A percentile compares a stretch with the other conserved stretches of the same genome.
phyloP scores from a whole-genome alignment of 2,797 vertebrate genomes.

The Acropternis orthonyx region DNA sequence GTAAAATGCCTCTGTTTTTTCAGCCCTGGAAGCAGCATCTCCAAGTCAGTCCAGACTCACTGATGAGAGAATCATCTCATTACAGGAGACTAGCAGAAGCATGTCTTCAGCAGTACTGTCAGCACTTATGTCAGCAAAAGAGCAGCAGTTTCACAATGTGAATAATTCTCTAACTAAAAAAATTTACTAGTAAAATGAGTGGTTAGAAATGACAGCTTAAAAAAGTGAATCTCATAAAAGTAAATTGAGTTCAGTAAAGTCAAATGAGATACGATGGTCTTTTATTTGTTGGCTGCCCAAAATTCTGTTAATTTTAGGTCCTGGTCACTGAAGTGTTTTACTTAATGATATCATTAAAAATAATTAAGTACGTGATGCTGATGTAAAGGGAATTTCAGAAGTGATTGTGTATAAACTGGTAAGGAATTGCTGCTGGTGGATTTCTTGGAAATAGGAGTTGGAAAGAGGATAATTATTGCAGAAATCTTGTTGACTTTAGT shows the following conservation, averaged over 20 bases:
- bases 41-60: background rate
- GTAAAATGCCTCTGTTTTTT: background rate
- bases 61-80: background rate
- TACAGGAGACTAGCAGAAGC: background rate
- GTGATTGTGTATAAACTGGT: background rate
- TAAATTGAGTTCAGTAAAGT: constrained; percentile 36
- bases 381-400: constrained; percentile 31
- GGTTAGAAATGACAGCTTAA: constrained; percentile 9
- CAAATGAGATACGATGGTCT: background rate
- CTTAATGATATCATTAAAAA: constrained; percentile 37
- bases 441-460: constrained; percentile 15
- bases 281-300: background rate
- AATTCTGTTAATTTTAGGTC: constrained; percentile 25
- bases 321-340: constrained; percentile 25
- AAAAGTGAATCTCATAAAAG: background rate
- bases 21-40: background rate
- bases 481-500: constrained; percentile 2
- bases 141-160: background rate
- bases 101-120: background rate
- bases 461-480: background rate
- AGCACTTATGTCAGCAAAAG: background rate
- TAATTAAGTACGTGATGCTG: constrained; percentile 38
- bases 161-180: background rate
- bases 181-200: background rate
- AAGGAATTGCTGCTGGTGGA: background rate